Conservation (phyloP, 2,888 invertebrate species). For the Amaurobius ferox region DNA sequence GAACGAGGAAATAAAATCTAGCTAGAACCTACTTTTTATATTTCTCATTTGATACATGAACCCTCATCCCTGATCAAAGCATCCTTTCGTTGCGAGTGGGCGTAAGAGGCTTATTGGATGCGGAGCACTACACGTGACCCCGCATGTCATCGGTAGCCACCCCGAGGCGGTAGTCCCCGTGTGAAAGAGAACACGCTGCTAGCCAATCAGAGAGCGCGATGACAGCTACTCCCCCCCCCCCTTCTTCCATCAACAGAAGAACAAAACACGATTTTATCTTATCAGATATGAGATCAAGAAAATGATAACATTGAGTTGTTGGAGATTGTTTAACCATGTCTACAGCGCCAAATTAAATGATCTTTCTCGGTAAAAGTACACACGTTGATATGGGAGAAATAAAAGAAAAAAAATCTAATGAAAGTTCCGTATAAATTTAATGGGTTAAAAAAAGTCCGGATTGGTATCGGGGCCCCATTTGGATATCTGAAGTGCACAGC, state of each 20-base stretch:
- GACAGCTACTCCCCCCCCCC: slow-evolving; percentile 34
- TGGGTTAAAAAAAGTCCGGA: no score
- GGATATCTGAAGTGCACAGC: no score
- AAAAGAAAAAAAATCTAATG: no score
- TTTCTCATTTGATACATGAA: no score
- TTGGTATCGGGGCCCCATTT: no score
- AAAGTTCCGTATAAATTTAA: no score
- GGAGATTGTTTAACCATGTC: neutral
- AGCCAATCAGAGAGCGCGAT: slow-evolving; percentile 39
- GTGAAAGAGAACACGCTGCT: slow-evolving; percentile 14
- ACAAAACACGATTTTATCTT: neutral
- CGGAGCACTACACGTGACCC: slow-evolving; percentile 31
- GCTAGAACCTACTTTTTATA: no score
- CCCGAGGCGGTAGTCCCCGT: slow-evolving; percentile 17
- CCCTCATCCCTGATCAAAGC: no score
- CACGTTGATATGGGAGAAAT: no score
- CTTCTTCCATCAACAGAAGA: neutral
- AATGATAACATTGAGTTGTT: neutral
- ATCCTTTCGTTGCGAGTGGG: no score
- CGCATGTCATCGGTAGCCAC: slow-evolving; percentile 39
- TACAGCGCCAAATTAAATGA: neutral
- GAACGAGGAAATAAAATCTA: no score
- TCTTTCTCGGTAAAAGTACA: neutral
- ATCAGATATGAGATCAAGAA: neutral
- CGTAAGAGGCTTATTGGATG: slow-evolving; percentile 31